A percentile compares a stretch with the other conserved stretches of the same genome.
Conservation (phyloP, 1,140 invertebrate species). For the Pseudobourletiella spinata region DNA sequence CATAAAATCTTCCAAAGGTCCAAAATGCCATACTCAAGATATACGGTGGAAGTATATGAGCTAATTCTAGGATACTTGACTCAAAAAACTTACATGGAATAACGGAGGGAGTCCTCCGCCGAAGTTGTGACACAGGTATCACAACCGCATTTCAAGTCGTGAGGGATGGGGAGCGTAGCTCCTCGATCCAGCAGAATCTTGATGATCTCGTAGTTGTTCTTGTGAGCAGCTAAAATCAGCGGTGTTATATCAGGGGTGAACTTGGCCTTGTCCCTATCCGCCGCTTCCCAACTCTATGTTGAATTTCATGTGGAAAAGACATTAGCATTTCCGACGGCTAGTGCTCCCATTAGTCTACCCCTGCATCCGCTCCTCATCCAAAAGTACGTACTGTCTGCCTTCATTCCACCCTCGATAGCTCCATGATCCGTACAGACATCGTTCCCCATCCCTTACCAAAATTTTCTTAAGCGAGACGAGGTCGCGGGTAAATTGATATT, state of each 20-base stretch:
- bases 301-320: too few relatives aligned
- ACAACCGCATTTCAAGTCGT: slow-evolving; percentile 82
- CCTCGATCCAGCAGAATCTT: slow-evolving; percentile 91
- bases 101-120: slow-evolving; percentile 73
- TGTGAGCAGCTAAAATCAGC: slow-evolving; percentile 86
- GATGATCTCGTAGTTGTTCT: slow-evolving; percentile 97
- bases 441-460: too few relatives aligned
- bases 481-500: too few relatives aligned
- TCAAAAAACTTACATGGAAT: slow-evolving; percentile 59
- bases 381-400: too few relatives aligned
- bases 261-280: slow-evolving; percentile 78
- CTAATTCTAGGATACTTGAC: background rate
- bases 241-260: slow-evolving; percentile 97
- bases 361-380: too few relatives aligned
- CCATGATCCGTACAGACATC: too few relatives aligned
- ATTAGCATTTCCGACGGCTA: too few relatives aligned
- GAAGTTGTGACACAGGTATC: slow-evolving; percentile 79
- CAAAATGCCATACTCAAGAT: background rate
- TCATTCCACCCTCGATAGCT: too few relatives aligned
- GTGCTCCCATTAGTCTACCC: too few relatives aligned
- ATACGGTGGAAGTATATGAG: background rate
- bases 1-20: background rate
- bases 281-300: slow-evolving; percentile 81
- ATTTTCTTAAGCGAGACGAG: too few relatives aligned
- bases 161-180: slow-evolving; percentile 75